phyloP scores from a whole-genome alignment of 2,797 vertebrate genomes.

The Acestrorhynchus altus region DNA sequence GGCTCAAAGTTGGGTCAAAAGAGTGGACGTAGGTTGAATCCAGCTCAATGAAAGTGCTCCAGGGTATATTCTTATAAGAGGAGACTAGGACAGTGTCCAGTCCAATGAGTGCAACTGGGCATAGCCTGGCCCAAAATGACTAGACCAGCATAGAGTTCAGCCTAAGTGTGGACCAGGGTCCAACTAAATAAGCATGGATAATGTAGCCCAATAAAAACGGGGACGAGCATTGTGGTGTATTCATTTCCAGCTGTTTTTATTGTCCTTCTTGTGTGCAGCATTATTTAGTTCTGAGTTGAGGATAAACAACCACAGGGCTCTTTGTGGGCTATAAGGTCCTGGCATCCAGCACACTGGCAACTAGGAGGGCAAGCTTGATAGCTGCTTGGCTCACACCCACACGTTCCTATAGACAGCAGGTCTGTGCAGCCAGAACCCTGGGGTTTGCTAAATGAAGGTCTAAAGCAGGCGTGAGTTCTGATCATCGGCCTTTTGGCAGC shows the following conservation, averaged over 20 bases:
- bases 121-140: neutral
- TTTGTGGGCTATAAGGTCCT: neutral
- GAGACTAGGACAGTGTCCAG: neutral
- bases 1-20: too few species aligned
- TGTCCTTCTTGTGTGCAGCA: neutral
- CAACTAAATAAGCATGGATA: neutral
- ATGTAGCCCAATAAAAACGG: neutral
- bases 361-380: neutral
- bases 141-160: neutral
- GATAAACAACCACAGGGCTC: neutral
- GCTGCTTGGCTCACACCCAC: neutral
- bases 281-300: neutral
- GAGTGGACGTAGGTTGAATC: neutral
- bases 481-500: neutral
- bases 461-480: slow-evolving; percentile 14
- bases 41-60: neutral
- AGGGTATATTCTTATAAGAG: neutral
- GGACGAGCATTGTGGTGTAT: neutral
- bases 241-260: neutral
- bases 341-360: neutral
- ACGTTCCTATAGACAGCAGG: neutral
- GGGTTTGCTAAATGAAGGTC: slow-evolving; percentile 3
- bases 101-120: neutral
- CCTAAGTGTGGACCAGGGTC: neutral
- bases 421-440: slow-evolving; percentile 11